Conservation (phyloP, 2,888 invertebrate species). For the Syritta pipiens region DNA sequence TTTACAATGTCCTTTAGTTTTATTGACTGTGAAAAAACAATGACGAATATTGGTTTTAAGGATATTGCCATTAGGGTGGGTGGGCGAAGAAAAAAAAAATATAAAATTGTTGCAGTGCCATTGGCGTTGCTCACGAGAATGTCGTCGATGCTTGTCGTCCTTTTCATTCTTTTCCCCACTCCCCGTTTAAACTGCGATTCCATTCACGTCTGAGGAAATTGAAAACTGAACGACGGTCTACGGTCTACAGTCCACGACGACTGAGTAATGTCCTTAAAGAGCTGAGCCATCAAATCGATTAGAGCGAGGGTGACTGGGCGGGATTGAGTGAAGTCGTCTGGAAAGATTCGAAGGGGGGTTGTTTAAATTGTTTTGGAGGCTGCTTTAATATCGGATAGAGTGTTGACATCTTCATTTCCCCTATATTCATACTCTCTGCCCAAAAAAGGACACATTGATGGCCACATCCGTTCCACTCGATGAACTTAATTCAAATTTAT, state of each 20-base stretch:
- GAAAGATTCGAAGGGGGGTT: no score
- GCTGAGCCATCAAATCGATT: conserved; percentile 27
- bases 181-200: conserved; percentile 24
- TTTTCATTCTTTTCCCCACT: background rate
- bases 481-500: no score
- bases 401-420: no score
- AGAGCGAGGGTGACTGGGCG: no score
- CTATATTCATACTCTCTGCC: no score
- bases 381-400: no score
- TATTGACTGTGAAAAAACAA: conserved; percentile 69
- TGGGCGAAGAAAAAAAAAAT: background rate
- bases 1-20: conserved; percentile 67
- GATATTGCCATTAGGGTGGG: conserved; percentile 46
- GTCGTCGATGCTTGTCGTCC: conserved; percentile 34
- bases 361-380: no score
- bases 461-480: no score
- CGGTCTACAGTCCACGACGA: no score
- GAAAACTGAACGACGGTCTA: conserved; percentile 40
- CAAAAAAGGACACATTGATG: no score
- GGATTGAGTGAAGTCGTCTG: no score
- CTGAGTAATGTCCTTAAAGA: conserved; percentile 28
- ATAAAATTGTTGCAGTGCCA: conserved; percentile 36
- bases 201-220: conserved; percentile 39
- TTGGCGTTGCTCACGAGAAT: conserved; percentile 34
- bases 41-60: conserved; percentile 61